These are phyloP conservation scores for Petrocephalus sullivani DNA, from an alignment of 2,797 vertebrate genomes.

Conservation along the genomic window DNA sequence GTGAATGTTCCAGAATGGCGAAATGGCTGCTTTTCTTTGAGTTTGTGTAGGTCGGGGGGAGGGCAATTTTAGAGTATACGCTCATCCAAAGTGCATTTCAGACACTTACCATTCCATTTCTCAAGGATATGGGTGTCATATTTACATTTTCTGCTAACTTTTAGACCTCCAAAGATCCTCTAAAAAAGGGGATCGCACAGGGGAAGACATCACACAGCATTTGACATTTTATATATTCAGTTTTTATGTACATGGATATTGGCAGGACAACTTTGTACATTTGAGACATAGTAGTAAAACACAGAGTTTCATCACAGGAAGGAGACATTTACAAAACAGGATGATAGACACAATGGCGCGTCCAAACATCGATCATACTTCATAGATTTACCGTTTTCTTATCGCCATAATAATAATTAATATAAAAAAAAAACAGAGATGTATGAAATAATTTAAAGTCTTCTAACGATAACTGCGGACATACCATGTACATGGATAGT, in stretches of 20 bases:
- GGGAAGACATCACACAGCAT: slow-evolving; percentile 54
- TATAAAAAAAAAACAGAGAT: slow-evolving; percentile 64
- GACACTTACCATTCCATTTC: neutral
- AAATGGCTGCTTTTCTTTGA: slow-evolving; percentile 19
- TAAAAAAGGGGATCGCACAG: slow-evolving; percentile 49
- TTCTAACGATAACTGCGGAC: slow-evolving; percentile 68
- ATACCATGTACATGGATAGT: slow-evolving; percentile 36
- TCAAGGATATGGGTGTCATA: neutral
- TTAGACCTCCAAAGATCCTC: slow-evolving; percentile 26
- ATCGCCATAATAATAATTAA: slow-evolving; percentile 65
- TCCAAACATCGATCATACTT: slow-evolving; percentile 66
- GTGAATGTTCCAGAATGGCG: slow-evolving; percentile 2
- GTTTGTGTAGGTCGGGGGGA: neutral
- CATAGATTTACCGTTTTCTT: slow-evolving; percentile 70
- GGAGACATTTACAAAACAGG: slow-evolving; percentile 84
- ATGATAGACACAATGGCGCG: slow-evolving; percentile 68
- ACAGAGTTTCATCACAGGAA: slow-evolving; percentile 74
- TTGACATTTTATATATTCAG: slow-evolving; percentile 92
- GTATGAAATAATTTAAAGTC: slow-evolving; percentile 99
- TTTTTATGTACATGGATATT: slow-evolving; percentile 98
- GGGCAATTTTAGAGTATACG: neutral
- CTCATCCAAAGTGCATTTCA: neutral
- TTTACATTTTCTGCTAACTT: neutral
- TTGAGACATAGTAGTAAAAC: slow-evolving; percentile 84
- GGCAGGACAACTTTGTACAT: slow-evolving; percentile 90